phyloP scores from a whole-genome alignment of 2,888 invertebrate genomes.

The Sphaerophoria rueppellii region DNA sequence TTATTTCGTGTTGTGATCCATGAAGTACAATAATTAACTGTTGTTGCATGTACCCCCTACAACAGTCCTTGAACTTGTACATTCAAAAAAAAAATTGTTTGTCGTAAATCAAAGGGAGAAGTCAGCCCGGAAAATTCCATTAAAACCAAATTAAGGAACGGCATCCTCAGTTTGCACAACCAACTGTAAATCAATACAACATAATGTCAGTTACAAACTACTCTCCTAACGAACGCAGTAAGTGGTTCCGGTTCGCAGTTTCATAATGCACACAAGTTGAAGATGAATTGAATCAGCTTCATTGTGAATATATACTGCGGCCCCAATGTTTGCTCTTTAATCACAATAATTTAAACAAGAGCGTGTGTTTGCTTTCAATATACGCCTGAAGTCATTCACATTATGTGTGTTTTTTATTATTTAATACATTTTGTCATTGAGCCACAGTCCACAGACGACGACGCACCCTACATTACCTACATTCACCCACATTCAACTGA shows the following conservation, averaged over 20 bases:
- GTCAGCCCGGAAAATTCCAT: conserved; percentile 35
- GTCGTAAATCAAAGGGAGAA: conserved; percentile 45
- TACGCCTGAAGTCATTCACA: conserved; percentile 32
- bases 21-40: conserved; percentile 29
- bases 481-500: not conserved
- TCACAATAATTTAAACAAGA: not conserved
- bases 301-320: not conserved
- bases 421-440: not conserved
- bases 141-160: conserved; percentile 36
- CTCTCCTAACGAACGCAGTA: not conserved
- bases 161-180: conserved; percentile 15
- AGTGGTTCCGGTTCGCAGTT: conserved; percentile 47
- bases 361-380: not conserved
- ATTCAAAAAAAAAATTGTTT: not conserved
- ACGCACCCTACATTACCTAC: not conserved
- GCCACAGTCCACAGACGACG: conserved; percentile 8
- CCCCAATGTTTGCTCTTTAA: not conserved
- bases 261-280: conserved; percentile 29
- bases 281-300: conserved; percentile 23
- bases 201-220: conserved; percentile 52
- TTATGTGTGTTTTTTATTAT: not conserved
- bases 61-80: conserved; percentile 41
- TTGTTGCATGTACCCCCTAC: conserved; percentile 30
- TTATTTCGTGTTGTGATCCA: conserved; percentile 19
- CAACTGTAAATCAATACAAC: conserved; percentile 58